Evolutionary conservation across 2,113 vertebrate genomes (phyloP).

Genomic region (Pardalotus punctatus): DNA sequence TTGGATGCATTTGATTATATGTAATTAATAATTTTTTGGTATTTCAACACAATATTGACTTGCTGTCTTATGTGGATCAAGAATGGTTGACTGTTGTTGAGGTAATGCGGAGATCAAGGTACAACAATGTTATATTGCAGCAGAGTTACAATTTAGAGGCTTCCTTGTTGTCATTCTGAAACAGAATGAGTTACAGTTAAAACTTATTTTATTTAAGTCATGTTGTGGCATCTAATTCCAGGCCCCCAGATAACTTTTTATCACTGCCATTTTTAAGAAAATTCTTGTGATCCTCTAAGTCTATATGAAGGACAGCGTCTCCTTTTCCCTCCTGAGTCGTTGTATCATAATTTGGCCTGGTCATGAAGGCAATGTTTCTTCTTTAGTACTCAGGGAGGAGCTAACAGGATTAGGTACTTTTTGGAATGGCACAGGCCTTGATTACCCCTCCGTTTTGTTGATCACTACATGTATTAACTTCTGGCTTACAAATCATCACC

Average conservation of each 20-base stretch:
- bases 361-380: not conserved
- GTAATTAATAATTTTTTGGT: not conserved
- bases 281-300: not conserved
- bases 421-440: not conserved
- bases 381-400: not conserved
- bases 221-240: not conserved
- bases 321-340: not conserved
- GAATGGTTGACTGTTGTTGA: not conserved
- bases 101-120: not conserved
- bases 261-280: not conserved
- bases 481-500: not conserved
- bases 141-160: not conserved
- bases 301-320: not conserved
- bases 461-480: not conserved
- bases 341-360: not conserved
- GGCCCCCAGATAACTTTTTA: not conserved
- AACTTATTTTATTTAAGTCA: not conserved
- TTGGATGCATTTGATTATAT: not conserved
- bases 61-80: not conserved
- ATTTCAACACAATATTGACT: not conserved
- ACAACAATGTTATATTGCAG: not conserved
- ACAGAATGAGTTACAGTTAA: not conserved
- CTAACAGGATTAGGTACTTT: not conserved
- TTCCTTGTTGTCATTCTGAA: not conserved
- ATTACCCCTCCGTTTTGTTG: not conserved